phyloP scores from a whole-genome alignment of 2,797 vertebrate species.

The Paguma larvata region DNA sequence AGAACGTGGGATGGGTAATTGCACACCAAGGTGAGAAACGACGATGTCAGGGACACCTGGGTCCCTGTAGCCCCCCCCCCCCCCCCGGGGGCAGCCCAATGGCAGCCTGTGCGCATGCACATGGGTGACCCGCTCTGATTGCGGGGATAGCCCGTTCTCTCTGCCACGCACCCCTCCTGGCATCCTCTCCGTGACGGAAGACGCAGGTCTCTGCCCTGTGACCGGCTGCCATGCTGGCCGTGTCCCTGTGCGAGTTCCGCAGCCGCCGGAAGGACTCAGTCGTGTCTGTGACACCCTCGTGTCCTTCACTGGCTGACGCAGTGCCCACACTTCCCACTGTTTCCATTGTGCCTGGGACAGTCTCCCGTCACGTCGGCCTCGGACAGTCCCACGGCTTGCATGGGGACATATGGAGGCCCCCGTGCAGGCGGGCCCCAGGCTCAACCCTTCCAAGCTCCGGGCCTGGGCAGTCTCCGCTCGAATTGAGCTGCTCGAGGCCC shows the following conservation, averaged over 20 bases:
- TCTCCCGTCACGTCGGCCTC: background rate
- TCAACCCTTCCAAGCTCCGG: background rate
- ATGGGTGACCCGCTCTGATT: accelerated
- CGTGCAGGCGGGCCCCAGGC: background rate
- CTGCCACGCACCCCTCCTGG: accelerated
- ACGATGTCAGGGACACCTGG: too few relatives aligned
- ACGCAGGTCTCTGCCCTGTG: too few relatives aligned
- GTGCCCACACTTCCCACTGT: too few relatives aligned
- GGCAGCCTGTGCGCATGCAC: background rate
- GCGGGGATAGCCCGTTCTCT: background rate
- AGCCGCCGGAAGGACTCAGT: accelerated
- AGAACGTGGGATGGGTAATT: accelerated
- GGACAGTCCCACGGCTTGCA: background rate
- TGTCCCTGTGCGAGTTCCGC: accelerated
- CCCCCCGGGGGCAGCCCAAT: too few relatives aligned
- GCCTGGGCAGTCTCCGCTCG: accelerated
- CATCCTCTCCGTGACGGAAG: background rate
- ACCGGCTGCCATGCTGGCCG: background rate
- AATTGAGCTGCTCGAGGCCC: background rate
- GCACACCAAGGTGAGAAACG: too few relatives aligned
- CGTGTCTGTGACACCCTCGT: background rate
- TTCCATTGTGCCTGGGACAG: background rate
- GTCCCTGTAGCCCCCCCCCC: background rate
- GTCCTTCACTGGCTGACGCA: accelerated
- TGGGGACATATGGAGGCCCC: background rate